These are phyloP conservation scores for Lophotriccus pileatus DNA, from an alignment of 2,797 vertebrate genomes.

Conservation along the genomic window DNA sequence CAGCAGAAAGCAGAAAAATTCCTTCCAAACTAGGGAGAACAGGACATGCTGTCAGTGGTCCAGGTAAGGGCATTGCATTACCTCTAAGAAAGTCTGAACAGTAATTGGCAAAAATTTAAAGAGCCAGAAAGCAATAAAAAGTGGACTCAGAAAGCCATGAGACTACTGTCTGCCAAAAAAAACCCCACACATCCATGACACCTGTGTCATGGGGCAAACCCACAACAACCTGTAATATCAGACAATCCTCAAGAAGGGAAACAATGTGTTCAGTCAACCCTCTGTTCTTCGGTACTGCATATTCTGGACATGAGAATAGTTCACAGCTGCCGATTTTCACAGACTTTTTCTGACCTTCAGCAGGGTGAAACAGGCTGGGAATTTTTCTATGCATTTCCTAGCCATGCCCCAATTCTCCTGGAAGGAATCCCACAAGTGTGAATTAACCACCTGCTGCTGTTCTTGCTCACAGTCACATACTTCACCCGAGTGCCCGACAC, in stretches of 20 bases:
- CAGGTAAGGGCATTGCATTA: background rate
- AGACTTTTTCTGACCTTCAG: background rate
- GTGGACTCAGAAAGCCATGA: background rate
- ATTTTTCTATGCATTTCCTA: background rate
- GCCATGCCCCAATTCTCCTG: background rate
- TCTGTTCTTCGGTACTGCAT: background rate
- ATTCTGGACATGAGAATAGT: background rate
- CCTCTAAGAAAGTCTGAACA: background rate
- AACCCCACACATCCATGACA: fast-evolving
- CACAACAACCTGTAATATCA: background rate
- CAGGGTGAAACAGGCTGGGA: background rate
- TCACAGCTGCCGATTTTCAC: background rate
- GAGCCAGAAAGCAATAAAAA: background rate
- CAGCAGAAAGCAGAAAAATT: background rate
- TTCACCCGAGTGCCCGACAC: fast-evolving
- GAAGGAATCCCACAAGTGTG: background rate
- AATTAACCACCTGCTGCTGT: background rate
- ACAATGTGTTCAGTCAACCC: background rate
- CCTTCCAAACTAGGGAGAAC: background rate
- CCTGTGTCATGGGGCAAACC: too few relatives aligned
- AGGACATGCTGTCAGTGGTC: background rate
- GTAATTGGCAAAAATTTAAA: background rate
- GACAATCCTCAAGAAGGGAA: background rate
- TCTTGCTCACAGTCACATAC: background rate
- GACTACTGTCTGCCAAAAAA: background rate